Evolutionary conservation across 2,888 invertebrate species (phyloP), one percentile per base, ranked within the genome.

Genomic region (Euclidia mi): DNA sequence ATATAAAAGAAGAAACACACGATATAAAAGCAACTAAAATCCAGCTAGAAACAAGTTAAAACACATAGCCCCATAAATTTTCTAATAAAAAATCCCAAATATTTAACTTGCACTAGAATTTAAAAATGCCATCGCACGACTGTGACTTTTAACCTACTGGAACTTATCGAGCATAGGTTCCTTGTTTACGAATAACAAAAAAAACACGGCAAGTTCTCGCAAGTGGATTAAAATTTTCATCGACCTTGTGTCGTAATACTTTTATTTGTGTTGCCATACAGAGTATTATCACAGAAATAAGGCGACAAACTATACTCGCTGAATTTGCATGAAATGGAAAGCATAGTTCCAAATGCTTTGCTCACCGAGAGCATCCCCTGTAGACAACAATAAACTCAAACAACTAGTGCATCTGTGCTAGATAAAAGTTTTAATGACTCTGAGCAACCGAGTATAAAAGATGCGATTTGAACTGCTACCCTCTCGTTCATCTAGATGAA

Each of bases 341-440:
- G 78, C 76, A 78, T 76, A 81, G 83, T 85, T 81, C 76, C 68
- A 81, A 83, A 81, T 77, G 81, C 76, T 82, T 78, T 78, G 76
- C 81, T 76, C 76, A 79, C 71, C 76, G 71, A 79, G 81, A 82
- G 77, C 82, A 77, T 85, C 74, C 73, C 81, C 64, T 74, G 84
- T 71, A 83, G 82, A 65, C 79, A 84, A 80, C 89, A 82, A 84
- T 85, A 81, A 82, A 84, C 79, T 81, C 71, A 67, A 76, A 71
- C 74, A 74, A 76, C 77, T 68, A 83, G 79, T 86, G 87, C 84
- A 85, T 85, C 81, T 82, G 81, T 76, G 84, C 81, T 67, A 81
- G 85, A 87, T 85, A 86, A 88, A 89, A 89, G 79, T 88, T 89
- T 89, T 87, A 89, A 88, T 88, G 87, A 87, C 82, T n/a, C n/a